Base-by-base conservation (phyloP, 2,888 invertebrate species). In the Eudasyphora cyanicolor region DNA sequence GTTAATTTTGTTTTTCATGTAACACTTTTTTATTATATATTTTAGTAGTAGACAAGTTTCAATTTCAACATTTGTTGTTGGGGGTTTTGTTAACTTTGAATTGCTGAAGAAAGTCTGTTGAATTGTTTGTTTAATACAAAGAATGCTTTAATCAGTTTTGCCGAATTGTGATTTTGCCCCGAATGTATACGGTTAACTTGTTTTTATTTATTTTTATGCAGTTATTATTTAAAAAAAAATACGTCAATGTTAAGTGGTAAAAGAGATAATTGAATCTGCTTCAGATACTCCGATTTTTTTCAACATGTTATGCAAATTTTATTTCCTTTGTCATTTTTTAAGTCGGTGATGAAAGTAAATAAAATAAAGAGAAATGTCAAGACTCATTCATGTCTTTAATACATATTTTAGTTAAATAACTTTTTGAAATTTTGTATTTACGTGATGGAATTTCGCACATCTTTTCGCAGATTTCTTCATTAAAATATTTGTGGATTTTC, bases 281-380 rank as follows among this genome's bases (percentile, higher is more conserved):
- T n/a, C 27, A 14, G 3, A 14, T 29, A n/a, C 14, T 10, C 21
- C 14, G 2, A 8, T 57, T 27, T 57, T n/a, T n/a, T n/a, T 62
- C 8, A 62, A 64, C 64, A 12, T 19, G 64, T 64, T 64, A 64
- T 64, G 64, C 17, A 14, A 64, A 64, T 35, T 51, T 51, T n/a
- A 7, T 35, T 7, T 35, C 10, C 35, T n/a, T n/a, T n/a, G n/a
- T n/a, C n/a, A n/a, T n/a, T n/a, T n/a, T n/a, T n/a, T n/a, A n/a
- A n/a, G n/a, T n/a, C n/a, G n/a, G n/a, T n/a, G n/a, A n/a, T n/a
- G n/a, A n/a, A n/a, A n/a, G n/a, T n/a, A n/a, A n/a, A n/a, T n/a
- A n/a, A n/a, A n/a, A n/a, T n/a, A n/a, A n/a, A n/a, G n/a, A n/a
- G n/a, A n/a, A n/a, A n/a, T n/a, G n/a, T n/a, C n/a, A n/a, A n/a